Conservation (phyloP, 2,797 vertebrate genomes). For the Petrocephalus sullivani region DNA sequence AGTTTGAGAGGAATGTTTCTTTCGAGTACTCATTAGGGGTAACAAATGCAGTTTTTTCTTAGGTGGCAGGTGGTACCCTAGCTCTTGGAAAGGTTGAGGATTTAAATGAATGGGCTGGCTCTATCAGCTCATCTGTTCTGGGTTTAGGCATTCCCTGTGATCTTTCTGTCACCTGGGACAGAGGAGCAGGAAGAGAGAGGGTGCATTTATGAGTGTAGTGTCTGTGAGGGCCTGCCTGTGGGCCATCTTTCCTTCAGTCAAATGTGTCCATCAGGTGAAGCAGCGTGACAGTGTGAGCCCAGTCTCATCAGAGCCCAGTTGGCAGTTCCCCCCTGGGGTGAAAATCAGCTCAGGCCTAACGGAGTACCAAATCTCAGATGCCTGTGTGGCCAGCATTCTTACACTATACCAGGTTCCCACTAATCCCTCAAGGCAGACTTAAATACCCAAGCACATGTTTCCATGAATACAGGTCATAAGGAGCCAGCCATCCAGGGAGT, state of each 20-base stretch:
- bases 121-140: neutral
- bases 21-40: neutral
- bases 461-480: neutral
- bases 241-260: neutral
- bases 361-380: neutral
- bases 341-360: neutral
- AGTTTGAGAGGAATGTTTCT: neutral
- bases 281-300: neutral
- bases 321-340: neutral
- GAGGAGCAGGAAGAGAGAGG: neutral
- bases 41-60: neutral
- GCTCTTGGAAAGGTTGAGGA: neutral
- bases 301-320: neutral
- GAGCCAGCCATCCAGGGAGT: neutral
- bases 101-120: neutral
- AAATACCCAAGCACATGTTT: neutral
- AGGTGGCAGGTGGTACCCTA: neutral
- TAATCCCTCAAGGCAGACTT: neutral
- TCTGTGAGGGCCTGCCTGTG: neutral
- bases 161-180: neutral
- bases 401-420: neutral
- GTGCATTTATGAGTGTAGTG: neutral
- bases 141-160: neutral
- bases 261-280: neutral
- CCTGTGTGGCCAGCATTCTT: neutral